Evolutionary conservation across 2,113 vertebrate species (phyloP).

Genomic region (Excalfactoria chinensis): DNA sequence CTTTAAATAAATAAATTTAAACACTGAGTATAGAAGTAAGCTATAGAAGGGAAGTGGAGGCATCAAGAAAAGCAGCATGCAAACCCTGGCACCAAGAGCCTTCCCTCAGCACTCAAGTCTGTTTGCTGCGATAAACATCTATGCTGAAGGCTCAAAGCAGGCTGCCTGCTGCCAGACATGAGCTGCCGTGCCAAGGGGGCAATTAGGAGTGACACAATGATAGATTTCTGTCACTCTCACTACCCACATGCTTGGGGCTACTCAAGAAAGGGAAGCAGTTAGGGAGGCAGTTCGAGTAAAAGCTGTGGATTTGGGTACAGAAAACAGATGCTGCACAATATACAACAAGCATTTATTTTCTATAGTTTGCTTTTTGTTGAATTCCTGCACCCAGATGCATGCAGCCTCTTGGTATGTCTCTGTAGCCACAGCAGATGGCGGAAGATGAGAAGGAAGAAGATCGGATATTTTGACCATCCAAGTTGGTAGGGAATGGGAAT

Average conservation of each 20-base stretch:
- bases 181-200: neutral
- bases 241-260: rapidly evolving
- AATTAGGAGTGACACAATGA: neutral
- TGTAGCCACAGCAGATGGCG: neutral
- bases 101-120: neutral
- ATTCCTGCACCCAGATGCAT: neutral
- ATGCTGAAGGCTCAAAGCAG: neutral
- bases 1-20: neutral
- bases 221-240: neutral
- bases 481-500: neutral
- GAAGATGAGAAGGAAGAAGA: neutral
- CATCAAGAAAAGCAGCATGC: rapidly evolving
- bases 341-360: neutral
- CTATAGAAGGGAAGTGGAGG: rapidly evolving
- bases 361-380: neutral
- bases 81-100: neutral
- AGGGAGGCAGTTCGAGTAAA: neutral
- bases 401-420: neutral
- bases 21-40: neutral
- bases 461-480: rapidly evolving
- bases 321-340: neutral
- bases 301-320: neutral
- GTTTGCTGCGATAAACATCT: neutral
- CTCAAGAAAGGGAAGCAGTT: neutral
- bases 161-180: neutral